A percentile compares a stretch with the other conserved stretches of the same genome.
Conservation (phyloP, 2,888 invertebrate genomes). For the Leptinotarsa rubiginosa region DNA sequence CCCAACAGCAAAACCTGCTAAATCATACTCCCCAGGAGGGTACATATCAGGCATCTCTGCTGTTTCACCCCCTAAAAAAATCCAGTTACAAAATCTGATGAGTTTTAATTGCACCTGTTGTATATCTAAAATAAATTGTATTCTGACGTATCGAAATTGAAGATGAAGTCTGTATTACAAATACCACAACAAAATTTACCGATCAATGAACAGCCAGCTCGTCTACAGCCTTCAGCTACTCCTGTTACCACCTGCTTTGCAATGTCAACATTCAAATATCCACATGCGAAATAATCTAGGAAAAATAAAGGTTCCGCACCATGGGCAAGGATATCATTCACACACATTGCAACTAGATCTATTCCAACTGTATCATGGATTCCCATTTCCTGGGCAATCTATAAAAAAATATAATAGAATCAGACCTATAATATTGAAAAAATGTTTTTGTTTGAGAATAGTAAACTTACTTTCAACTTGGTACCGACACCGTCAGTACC, state of each 20-base stretch:
- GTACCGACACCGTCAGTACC: constrained; percentile 98
- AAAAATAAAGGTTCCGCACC: constrained; percentile 97
- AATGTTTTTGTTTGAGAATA: too few species aligned
- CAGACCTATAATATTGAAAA: background rate
- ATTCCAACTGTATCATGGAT: constrained; percentile 89
- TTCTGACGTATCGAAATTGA: too few species aligned
- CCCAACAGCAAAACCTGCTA: constrained; percentile 96
- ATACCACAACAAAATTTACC: constrained; percentile 70
- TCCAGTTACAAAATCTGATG: background rate
- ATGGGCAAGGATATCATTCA: constrained; percentile 94
- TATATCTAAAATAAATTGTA: background rate
- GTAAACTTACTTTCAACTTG: constrained; percentile 83
- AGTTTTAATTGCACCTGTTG: background rate
- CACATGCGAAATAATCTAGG: constrained; percentile 96
- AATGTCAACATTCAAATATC: constrained; percentile 80
- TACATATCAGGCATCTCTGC: constrained; percentile 99
- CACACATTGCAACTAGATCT: constrained; percentile 98
- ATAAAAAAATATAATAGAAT: constrained; percentile 61
- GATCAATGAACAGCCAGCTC: constrained; percentile 88
- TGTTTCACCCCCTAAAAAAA: constrained; percentile 86
- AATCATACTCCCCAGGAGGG: constrained; percentile 86
- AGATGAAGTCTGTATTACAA: background rate
- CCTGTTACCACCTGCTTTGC: constrained; percentile 86
- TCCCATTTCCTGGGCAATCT: constrained; percentile 85
- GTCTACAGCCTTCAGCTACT: constrained; percentile 87